A percentile compares a stretch with the other conserved stretches of the same genome.
Evolutionary conservation across 2,888 invertebrate genomes (phyloP).

Genomic region (Ennomos quercinarius): DNA sequence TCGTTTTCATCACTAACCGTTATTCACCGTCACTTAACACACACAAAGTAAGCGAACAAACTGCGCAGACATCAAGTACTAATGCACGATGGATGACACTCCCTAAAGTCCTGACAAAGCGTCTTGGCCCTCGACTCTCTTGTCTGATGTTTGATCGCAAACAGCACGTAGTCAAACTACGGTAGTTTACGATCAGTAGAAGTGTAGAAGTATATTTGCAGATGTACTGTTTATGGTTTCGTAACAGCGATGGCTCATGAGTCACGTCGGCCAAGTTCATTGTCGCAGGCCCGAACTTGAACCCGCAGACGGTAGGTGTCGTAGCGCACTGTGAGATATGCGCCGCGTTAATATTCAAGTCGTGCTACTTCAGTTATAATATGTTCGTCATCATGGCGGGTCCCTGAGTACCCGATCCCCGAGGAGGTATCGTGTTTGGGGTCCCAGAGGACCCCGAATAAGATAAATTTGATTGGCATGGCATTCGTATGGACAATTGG

Average conservation of each 20-base stretch:
- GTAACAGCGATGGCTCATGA: slow-evolving; percentile 78
- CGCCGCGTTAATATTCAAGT: slow-evolving; percentile 16
- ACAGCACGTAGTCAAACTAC: slow-evolving; percentile 32
- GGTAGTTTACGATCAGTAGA: slow-evolving; percentile 9
- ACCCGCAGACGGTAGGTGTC: slow-evolving; percentile 62
- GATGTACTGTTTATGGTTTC: slow-evolving; percentile 80
- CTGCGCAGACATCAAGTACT: slow-evolving; percentile 42
- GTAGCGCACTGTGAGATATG: slow-evolving; percentile 53
- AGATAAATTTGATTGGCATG: too few species aligned
- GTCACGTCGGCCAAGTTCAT: slow-evolving; percentile 84
- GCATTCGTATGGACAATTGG: too few species aligned
- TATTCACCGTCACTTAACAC: not conserved
- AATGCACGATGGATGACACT: slow-evolving; percentile 48
- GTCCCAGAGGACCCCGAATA: too few species aligned
- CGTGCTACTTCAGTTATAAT: too few species aligned
- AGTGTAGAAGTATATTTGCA: slow-evolving; percentile 48
- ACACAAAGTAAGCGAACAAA: not conserved
- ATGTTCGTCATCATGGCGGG: too few species aligned
- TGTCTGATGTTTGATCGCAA: slow-evolving; percentile 21
- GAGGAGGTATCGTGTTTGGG: too few species aligned
- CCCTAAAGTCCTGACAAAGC: not conserved
- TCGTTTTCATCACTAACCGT: not conserved
- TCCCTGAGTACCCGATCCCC: too few species aligned
- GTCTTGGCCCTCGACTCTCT: not conserved
- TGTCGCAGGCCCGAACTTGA: slow-evolving; percentile 83